These are phyloP conservation scores for Alfaro cultratus DNA, from an alignment of 2,797 vertebrate species.

Conservation along the genomic window DNA sequence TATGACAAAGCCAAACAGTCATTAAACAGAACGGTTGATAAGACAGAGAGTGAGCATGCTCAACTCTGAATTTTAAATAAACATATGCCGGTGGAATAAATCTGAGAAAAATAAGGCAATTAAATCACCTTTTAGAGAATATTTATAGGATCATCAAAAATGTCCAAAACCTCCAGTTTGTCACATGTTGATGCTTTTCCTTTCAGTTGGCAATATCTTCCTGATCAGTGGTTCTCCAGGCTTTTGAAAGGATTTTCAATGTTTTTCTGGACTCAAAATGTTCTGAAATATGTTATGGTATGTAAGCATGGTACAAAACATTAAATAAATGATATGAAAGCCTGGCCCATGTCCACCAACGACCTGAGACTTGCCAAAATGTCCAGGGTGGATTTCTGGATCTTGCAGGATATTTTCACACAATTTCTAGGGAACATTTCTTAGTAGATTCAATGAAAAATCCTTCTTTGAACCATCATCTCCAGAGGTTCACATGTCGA, in stretches of 20 bases:
- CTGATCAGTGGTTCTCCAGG: no score
- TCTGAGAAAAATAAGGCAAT: neutral
- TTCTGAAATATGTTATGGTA: neutral
- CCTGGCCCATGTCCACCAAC: neutral
- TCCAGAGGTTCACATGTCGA: no score
- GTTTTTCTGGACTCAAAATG: neutral
- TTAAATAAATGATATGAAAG: neutral
- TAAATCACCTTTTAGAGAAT: neutral
- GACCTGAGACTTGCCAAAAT: neutral
- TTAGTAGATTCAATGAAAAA: no score
- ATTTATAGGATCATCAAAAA: neutral
- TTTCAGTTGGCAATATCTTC: no score
- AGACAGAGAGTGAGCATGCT: neutral
- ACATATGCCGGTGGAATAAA: neutral
- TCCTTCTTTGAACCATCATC: neutral
- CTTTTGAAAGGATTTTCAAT: neutral
- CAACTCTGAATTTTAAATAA: neutral
- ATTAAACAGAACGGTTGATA: slow-evolving; percentile 45
- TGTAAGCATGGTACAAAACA: neutral
- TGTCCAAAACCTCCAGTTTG: neutral
- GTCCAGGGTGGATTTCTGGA: neutral
- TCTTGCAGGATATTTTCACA: neutral
- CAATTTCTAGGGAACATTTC: neutral
- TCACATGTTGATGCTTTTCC: neutral
- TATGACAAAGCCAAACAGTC: slow-evolving; percentile 49